phyloP scores from a whole-genome alignment of 2,797 vertebrate genomes.

The Eutrigla gurnardus region DNA sequence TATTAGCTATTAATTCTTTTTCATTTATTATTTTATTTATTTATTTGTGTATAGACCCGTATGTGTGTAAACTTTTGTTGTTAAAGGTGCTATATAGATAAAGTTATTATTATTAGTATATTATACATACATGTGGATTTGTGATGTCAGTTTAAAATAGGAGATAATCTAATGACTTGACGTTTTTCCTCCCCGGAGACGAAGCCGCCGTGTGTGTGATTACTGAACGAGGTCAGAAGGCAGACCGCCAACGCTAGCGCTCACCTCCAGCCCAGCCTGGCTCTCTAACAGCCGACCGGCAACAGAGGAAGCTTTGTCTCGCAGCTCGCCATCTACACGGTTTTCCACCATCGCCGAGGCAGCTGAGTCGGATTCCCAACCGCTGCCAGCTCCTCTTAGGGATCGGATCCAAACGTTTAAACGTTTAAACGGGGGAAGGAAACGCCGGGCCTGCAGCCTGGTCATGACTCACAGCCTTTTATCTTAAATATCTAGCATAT shows the following conservation, averaged over 20 bases:
- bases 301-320: conserved; percentile 69
- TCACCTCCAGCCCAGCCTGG: conserved; percentile 38
- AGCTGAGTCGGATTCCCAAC: conserved; percentile 35
- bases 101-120: no score
- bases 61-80: no score
- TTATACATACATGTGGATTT: no score
- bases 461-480: conserved; percentile 55
- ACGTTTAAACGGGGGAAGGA: conserved; percentile 59
- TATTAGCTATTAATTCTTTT: no score
- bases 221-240: conserved; percentile 55
- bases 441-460: conserved; percentile 42
- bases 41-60: no score
- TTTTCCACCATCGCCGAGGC: conserved; percentile 57
- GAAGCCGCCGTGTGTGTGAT: conserved; percentile 32
- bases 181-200: no score
- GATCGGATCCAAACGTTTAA: conserved; percentile 57
- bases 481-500: conserved; percentile 32
- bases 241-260: conserved; percentile 37
- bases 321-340: conserved; percentile 20
- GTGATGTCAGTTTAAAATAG: neutral
- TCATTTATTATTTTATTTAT: no score
- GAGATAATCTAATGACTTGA: conserved; percentile 35
- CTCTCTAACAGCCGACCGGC: conserved; percentile 43
- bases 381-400: conserved; percentile 58
- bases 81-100: no score